A percentile compares a stretch with the other conserved stretches of the same genome.
Conservation (phyloP, 2,888 invertebrate species). For the Volucella zonaria region DNA sequence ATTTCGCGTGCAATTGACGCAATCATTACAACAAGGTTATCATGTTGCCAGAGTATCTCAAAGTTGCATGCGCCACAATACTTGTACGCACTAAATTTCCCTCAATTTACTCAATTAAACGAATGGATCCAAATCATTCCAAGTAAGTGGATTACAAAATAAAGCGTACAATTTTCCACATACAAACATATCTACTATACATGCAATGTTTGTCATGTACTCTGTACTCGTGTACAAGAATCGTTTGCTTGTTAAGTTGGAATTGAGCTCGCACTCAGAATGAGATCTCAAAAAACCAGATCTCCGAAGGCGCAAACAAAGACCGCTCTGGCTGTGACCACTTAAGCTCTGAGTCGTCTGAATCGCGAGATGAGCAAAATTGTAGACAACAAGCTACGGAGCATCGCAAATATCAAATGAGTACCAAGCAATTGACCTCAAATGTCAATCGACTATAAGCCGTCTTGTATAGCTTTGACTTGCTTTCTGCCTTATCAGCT, state of each 20-base stretch:
- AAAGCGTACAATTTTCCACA: neutral
- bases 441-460: conserved; percentile 45
- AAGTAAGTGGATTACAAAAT: conserved; percentile 63
- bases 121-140: conserved; percentile 50
- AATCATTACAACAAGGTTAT: conserved; percentile 44
- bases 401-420: conserved; percentile 44
- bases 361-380: conserved; percentile 15
- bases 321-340: conserved; percentile 8
- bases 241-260: conserved; percentile 10
- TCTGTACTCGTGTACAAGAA: neutral
- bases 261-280: conserved; percentile 19
- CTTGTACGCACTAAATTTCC: conserved; percentile 61
- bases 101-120: conserved; percentile 70
- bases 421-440: conserved; percentile 62
- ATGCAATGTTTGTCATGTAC: neutral
- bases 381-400: conserved; percentile 13
- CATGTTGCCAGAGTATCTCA: conserved; percentile 38
- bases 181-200: no score
- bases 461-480: conserved; percentile 29
- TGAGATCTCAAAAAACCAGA: conserved; percentile 28
- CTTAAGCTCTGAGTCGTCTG: conserved; percentile 1
- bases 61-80: conserved; percentile 31
- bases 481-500: conserved; percentile 42
- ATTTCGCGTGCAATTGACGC: conserved; percentile 15
- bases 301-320: conserved; percentile 9